Evolutionary conservation across 2,797 vertebrate species (phyloP).

Genomic region (Periophthalmus magnuspinnatus): DNA sequence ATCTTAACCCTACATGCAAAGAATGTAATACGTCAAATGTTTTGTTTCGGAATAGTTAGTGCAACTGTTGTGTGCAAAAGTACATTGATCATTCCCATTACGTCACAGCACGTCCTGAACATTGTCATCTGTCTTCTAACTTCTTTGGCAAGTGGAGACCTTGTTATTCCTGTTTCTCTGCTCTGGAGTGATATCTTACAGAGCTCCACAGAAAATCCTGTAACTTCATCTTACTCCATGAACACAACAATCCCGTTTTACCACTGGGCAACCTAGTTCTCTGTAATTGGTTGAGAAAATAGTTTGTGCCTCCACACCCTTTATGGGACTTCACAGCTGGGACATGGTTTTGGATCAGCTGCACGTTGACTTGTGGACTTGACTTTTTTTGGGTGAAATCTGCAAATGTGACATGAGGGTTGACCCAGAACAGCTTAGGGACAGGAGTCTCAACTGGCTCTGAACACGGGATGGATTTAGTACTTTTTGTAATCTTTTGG

Average conservation of each 20-base stretch:
- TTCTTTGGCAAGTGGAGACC: background rate
- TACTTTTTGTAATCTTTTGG: background rate
- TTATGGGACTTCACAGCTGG: slow-evolving; percentile 55
- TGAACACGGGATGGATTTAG: background rate
- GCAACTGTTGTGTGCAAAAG: background rate
- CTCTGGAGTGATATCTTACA: slow-evolving; percentile 17
- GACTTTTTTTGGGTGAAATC: slow-evolving; percentile 34
- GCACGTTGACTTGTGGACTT: slow-evolving; percentile 15
- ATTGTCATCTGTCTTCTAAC: background rate
- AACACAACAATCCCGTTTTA: slow-evolving; percentile 29
- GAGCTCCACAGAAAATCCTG: slow-evolving; percentile 10
- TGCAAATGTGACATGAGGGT: slow-evolving; percentile 44
- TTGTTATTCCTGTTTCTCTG: background rate
- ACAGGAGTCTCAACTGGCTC: slow-evolving; percentile 38
- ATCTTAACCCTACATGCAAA: too few species aligned
- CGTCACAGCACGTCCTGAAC: background rate
- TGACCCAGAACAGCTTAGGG: slow-evolving; percentile 21
- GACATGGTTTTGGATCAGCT: slow-evolving; percentile 23
- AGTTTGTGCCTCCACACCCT: slow-evolving; percentile 52
- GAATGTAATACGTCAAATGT: background rate
- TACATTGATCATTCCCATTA: background rate
- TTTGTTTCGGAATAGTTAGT: background rate
- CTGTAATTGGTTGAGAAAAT: slow-evolving; percentile 54
- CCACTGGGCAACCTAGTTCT: slow-evolving; percentile 38
- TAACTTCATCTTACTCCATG: slow-evolving; percentile 30